Base-by-base conservation (phyloP, 2,113 vertebrate species). In the Nymphicus hollandicus region DNA sequence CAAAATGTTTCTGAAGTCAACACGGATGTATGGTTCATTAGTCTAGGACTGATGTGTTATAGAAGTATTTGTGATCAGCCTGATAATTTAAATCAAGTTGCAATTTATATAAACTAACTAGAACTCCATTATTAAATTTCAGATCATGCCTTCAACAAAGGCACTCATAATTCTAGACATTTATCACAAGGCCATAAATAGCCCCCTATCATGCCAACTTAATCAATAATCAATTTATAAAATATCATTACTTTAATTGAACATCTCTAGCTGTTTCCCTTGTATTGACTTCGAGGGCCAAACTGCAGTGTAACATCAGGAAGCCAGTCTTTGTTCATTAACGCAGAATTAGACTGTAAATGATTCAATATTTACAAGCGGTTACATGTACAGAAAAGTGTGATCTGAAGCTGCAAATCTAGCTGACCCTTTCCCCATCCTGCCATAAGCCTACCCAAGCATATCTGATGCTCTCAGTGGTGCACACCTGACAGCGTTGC, bases 1-100 rank as follows among this genome's bases (percentile, higher is more conserved):
- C 97, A 98, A 97, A 98, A 98, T 92, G 93, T 95, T 97, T 86
- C 96, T 63, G 52, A 96, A 97, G 95, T 85, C 70, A 88, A 97
- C 96, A 97, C 95, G 83, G 84, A 97, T 94, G 63, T 83, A 95
- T 95, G 94, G 91, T 97, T 98, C 97, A 97, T 98, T 98, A 98
- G 93, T 90, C 93, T 93, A 89, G 78, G 93, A 97, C 68, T 82
- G 96, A 97, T 97, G 95, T 86, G n/a, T 91, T 97, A 93, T 95
- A 92, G 95, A 95, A 90, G 81, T 95, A 83, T 93, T 86, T 95
- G 94, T 93, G 94, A 98, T 97, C 96, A 97, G 95, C 91, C 95
- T 97, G 92, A 94, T 97, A 97, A 97, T 96, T 97, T 97, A 96
- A 97, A 96, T 95, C 91, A 95, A 97, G 92, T 92, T 96, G 43